phyloP scores from a whole-genome alignment of 2,797 vertebrate species.

The Macrochelys suwanniensis region DNA sequence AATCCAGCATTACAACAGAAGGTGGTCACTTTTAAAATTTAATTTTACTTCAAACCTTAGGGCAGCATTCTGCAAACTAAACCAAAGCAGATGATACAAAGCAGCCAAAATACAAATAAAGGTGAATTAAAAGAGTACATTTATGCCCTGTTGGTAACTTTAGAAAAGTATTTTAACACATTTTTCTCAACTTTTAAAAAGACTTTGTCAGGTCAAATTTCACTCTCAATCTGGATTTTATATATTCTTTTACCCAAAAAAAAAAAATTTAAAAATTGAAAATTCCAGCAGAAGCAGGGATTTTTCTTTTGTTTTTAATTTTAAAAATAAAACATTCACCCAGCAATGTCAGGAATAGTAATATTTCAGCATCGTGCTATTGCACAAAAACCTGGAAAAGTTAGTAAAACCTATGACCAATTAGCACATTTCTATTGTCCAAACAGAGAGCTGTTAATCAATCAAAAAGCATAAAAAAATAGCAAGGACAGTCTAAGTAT shows the following conservation, averaged over 20 bases:
- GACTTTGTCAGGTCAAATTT: neutral
- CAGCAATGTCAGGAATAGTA: rapidly evolving
- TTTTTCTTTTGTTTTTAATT: neutral
- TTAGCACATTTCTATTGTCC: neutral
- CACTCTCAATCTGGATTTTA: neutral
- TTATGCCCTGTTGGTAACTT: neutral
- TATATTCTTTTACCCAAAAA: neutral
- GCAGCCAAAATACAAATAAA: neutral
- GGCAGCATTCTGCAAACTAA: neutral
- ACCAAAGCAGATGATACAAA: neutral
- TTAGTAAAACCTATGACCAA: neutral
- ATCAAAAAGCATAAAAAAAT: neutral
- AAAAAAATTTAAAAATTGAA: neutral
- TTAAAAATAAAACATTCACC: neutral
- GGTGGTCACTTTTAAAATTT: neutral
- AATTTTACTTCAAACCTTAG: neutral
- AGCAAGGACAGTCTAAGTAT: neutral
- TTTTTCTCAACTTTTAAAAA: neutral
- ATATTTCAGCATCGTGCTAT: neutral
- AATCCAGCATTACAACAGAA: neutral
- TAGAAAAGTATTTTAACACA: neutral
- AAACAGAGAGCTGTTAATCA: neutral
- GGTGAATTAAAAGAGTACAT: neutral
- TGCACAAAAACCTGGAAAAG: neutral
- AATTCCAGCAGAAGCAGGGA: neutral